Evolutionary conservation across 1,140 invertebrate species (phyloP), one percentile per base, ranked within the genome.

Genomic region (Conus betulinus): DNA sequence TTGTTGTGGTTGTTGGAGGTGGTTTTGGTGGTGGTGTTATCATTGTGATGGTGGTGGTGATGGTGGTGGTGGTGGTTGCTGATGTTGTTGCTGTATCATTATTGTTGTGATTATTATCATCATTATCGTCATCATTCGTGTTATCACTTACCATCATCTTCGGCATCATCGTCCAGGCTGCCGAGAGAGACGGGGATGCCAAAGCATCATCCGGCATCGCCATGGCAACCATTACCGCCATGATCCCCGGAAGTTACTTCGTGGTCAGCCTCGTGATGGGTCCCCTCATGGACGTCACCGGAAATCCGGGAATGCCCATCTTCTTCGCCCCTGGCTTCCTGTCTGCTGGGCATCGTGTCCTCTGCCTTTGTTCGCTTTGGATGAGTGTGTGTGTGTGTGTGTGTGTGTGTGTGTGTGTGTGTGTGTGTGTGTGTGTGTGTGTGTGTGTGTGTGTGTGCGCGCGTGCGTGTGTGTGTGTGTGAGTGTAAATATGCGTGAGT

Each of bases 181-280:
- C 39, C 39, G 39, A 39, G 39, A 39, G 39, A 63, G 60, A 20
- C 60, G 60, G 60, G 60, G 20, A 71, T 20, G 23, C 13, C 20
- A 71, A 71, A 71, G 67, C 67, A n/a, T 20, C 67, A 17, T 10
- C 63, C 2, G 85, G 85, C 17, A 11, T 57, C 25, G 74, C 71
- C 53, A 87, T 87, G 85, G 71, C 85, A 10, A 27, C 71, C 52
- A 78, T 87, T 17, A 55, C 71, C 15, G 85, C 85, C 67, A 87
- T 87, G 85, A 87, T 87, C 13, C 85, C 85, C 7, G 85, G 52
- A 17, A 87, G 85, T n/a, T 87, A 87, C 53, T 78, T 87, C n/a
- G 0, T 87, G 71, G 85, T 87, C 71, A 87, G 85, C 74, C 85
- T 87, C 51, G n/a, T 74, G n/a, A 87, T 87, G 85, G 85, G 85